Conservation (phyloP, 1,140 invertebrate genomes). For the Brachionus koreanus region DNA sequence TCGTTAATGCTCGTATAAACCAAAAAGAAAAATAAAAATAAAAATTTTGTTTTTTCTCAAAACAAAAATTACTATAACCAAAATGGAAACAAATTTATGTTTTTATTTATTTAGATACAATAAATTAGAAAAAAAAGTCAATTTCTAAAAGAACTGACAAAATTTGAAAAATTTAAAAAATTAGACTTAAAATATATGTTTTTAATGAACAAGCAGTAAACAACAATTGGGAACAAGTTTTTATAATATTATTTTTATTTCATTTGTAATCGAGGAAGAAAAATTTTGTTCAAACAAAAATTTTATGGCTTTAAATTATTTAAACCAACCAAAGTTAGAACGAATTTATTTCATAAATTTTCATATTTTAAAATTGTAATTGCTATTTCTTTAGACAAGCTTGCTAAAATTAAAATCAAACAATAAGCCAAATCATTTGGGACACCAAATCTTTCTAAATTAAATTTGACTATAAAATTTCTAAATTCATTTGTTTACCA, state of each 20-base stretch:
- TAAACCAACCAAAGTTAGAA: neutral
- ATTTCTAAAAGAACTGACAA: neutral
- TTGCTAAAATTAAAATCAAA: neutral
- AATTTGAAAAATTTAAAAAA: neutral
- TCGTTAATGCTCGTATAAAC: neutral
- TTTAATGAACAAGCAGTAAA: neutral
- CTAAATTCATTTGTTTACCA: slow-evolving; percentile 2
- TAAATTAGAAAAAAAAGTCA: neutral
- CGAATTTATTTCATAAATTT: neutral
- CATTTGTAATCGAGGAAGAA: neutral
- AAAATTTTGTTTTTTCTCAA: neutral
- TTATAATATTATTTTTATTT: neutral
- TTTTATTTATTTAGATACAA: slow-evolving; percentile 3
- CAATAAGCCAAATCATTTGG: slow-evolving; percentile 6
- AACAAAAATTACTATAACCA: neutral
- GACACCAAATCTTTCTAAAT: slow-evolving; percentile 2
- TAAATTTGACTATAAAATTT: slow-evolving; percentile 5
- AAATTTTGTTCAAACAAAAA: neutral
- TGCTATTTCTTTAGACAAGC: neutral
- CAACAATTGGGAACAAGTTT: neutral
- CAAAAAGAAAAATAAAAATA: neutral
- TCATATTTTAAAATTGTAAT: neutral
- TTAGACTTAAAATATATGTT: neutral
- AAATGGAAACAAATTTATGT: neutral
- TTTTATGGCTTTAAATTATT: neutral